Evolutionary conservation across 2,113 vertebrate species (phyloP).

Genomic region (Apaloderma vittatum): DNA sequence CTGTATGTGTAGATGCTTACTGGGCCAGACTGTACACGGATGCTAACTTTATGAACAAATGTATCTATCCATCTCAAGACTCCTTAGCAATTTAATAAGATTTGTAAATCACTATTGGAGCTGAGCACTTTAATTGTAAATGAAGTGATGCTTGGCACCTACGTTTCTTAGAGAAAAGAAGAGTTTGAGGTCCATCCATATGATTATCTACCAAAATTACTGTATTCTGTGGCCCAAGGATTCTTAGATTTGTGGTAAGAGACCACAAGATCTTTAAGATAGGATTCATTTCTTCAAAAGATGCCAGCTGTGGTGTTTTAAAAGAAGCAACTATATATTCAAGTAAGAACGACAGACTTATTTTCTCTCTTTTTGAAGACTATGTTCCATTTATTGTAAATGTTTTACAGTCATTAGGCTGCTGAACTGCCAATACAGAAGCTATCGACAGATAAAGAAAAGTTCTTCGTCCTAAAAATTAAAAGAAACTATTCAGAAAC

Average conservation of each 20-base stretch:
- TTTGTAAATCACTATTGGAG: neutral
- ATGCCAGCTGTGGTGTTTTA: neutral
- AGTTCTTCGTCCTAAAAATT: neutral
- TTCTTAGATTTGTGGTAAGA: neutral
- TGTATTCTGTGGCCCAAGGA: neutral
- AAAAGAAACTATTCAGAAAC: neutral
- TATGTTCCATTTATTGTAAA: neutral
- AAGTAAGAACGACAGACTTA: neutral
- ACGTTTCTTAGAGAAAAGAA: neutral
- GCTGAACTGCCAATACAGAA: neutral
- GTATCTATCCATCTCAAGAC: neutral
- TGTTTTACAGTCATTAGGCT: neutral
- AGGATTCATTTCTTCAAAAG: neutral
- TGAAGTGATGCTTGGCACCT: rapidly evolving
- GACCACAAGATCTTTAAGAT: neutral
- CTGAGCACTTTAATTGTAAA: neutral
- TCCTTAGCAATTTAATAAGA: neutral
- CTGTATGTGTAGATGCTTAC: neutral
- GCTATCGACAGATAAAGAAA: neutral
- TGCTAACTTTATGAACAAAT: neutral
- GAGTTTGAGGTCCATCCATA: neutral
- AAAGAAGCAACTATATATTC: neutral
- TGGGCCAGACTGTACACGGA: neutral
- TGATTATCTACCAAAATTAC: neutral
- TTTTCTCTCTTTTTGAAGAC: neutral